A percentile compares a stretch with the other conserved stretches of the same genome.
Evolutionary conservation across 1,140 invertebrate species (phyloP).

Genomic region (Drosophila funebris): DNA sequence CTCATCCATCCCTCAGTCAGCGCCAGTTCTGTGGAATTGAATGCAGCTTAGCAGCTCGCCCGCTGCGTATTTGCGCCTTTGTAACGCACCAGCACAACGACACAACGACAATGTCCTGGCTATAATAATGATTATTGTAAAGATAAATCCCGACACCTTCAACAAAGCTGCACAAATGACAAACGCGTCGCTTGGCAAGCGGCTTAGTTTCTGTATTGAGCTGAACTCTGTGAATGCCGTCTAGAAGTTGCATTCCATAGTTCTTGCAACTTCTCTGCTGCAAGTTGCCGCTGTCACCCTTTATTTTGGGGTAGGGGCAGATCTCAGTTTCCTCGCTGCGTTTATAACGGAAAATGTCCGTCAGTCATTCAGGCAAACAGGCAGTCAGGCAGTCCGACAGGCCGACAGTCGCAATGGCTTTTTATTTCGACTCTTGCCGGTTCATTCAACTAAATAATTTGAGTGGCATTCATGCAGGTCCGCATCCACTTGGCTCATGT

Average conservation of each 20-base stretch:
- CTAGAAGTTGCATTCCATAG: constrained; percentile 3
- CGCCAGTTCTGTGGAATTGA: constrained; percentile 55
- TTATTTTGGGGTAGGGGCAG: background rate
- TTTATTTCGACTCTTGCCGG: constrained; percentile 75
- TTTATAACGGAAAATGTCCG: constrained; percentile 74
- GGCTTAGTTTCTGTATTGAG: constrained; percentile 38
- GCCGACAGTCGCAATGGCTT: constrained; percentile 16
- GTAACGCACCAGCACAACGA: constrained; percentile 46
- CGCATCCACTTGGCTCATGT: constrained; percentile 69
- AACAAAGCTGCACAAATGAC: constrained; percentile 80
- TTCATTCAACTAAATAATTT: constrained; percentile 83
- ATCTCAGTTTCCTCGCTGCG: background rate
- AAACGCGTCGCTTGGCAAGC: constrained; percentile 51
- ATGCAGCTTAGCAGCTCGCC: constrained; percentile 76
- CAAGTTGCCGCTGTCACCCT: constrained; percentile 42
- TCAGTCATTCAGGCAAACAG: constrained; percentile 33
- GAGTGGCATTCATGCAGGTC: constrained; percentile 82
- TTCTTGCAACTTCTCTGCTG: constrained; percentile 42
- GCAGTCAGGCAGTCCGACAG: constrained; percentile 46
- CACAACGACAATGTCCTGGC: constrained; percentile 46
- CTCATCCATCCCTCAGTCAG: constrained; percentile 42
- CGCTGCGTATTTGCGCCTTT: constrained; percentile 80
- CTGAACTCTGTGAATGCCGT: background rate
- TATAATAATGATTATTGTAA: constrained; percentile 78
- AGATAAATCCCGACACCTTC: constrained; percentile 80